Conservation (phyloP, 1,140 invertebrate species). For the Trissolcus basalis region DNA sequence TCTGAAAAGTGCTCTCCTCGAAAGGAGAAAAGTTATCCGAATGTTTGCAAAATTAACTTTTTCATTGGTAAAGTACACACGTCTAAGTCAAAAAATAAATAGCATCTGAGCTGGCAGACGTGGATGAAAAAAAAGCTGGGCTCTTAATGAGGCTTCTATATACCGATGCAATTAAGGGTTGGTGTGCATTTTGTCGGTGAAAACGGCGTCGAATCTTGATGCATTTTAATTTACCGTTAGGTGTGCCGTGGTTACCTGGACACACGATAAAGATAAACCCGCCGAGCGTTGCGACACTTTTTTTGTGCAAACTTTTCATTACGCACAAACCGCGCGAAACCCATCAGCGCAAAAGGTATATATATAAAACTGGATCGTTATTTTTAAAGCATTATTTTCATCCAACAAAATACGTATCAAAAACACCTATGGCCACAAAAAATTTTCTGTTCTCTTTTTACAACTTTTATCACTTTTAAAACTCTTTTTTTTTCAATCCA, state of each 20-base stretch:
- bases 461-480: no score
- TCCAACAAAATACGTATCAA: no score
- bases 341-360: conserved; percentile 15
- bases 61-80: neutral
- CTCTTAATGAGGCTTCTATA: conserved; percentile 28
- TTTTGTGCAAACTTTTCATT: conserved; percentile 25
- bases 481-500: no score
- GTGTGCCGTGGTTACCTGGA: conserved; percentile 32
- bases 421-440: no score
- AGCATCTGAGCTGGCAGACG: neutral
- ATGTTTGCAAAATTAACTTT: no score
- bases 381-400: no score
- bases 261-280: conserved; percentile 32
- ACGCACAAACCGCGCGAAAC: conserved; percentile 22
- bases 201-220: conserved; percentile 31
- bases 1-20: no score
- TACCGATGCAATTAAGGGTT: conserved; percentile 33
- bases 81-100: conserved; percentile 6
- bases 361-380: conserved; percentile 3
- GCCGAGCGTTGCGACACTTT: conserved; percentile 33
- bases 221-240: conserved; percentile 49
- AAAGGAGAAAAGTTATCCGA: no score
- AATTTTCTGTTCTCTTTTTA: no score
- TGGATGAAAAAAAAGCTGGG: conserved; percentile 2
- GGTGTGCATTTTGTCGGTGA: conserved; percentile 14